Evolutionary conservation across 2,888 invertebrate species (phyloP).

Genomic region (Lottia gigantea): DNA sequence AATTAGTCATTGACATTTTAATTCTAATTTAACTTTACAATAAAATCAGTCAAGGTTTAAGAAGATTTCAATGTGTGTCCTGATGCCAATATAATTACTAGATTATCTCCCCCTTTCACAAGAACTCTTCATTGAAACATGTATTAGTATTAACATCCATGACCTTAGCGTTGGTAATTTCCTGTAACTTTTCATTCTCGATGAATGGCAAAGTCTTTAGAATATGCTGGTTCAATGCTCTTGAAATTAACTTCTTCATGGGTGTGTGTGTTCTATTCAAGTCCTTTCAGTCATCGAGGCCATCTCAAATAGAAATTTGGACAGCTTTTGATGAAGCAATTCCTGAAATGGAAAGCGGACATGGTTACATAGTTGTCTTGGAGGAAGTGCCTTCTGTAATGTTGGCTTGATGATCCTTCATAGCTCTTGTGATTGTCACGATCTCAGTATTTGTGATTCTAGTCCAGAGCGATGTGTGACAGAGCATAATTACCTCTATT

Average conservation of each 20-base stretch:
- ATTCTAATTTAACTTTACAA: too few relatives aligned
- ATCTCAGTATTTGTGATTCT: neutral
- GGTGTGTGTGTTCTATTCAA: conserved; percentile 13
- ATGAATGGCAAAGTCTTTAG: conserved; percentile 4
- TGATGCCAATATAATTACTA: neutral
- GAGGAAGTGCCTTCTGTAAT: conserved; percentile 19
- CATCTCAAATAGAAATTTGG: conserved; percentile 20
- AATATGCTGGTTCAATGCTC: conserved; percentile 15
- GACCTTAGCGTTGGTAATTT: conserved; percentile 19
- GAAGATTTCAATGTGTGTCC: too few relatives aligned
- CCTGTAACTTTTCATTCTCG: conserved; percentile 16
- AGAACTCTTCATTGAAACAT: conserved; percentile 8
- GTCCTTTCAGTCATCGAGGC: conserved; percentile 10
- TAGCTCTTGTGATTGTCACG: conserved; percentile 18
- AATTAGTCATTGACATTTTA: too few relatives aligned
- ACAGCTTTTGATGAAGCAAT: conserved; percentile 16
- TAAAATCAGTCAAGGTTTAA: too few relatives aligned
- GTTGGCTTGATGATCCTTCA: conserved; percentile 17
- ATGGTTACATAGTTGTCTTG: neutral
- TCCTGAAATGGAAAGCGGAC: conserved; percentile 13
- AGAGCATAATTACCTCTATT: conserved; percentile 2
- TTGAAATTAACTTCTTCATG: conserved; percentile 22
- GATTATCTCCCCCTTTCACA: neutral
- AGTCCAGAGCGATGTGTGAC: neutral
- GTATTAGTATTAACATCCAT: conserved; percentile 12